Evolutionary conservation across 1,140 invertebrate genomes (phyloP).

Genomic region (Neoseiulus cucumeris): DNA sequence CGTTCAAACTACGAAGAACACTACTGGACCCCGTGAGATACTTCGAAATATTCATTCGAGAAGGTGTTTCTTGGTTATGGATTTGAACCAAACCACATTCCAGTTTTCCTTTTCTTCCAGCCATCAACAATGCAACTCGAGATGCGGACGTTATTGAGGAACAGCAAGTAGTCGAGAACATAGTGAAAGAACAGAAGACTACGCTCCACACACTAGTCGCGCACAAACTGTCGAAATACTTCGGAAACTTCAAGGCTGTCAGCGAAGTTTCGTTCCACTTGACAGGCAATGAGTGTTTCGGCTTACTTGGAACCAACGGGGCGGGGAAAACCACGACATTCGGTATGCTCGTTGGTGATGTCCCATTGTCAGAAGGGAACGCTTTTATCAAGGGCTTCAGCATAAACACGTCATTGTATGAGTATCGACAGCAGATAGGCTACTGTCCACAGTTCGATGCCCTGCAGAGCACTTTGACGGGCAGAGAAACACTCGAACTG

Average conservation of each 20-base stretch:
- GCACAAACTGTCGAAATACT: slow-evolving; percentile 29
- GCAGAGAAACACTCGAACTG: slow-evolving; percentile 19
- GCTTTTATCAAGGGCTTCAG: slow-evolving; percentile 25
- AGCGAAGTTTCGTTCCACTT: slow-evolving; percentile 44
- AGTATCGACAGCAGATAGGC: slow-evolving; percentile 21
- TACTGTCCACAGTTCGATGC: slow-evolving; percentile 34
- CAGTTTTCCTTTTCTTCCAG: no score
- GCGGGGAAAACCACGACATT: slow-evolving; percentile 33
- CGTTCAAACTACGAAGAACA: no score
- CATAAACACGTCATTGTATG: no score
- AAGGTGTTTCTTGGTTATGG: no score
- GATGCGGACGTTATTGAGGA: no score
- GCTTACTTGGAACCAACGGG: slow-evolving; percentile 28
- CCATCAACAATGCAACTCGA: no score
- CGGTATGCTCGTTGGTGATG: slow-evolving; percentile 26
- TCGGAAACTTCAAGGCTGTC: slow-evolving; percentile 12
- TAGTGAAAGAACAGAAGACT: no score
- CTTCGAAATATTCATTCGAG: no score
- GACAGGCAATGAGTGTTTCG: slow-evolving; percentile 29
- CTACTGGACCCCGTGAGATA: no score
- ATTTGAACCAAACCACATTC: no score
- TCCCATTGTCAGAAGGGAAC: slow-evolving; percentile 23
- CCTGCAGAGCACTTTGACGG: slow-evolving; percentile 26
- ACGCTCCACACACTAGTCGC: slow-evolving; percentile 25
- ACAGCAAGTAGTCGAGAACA: no score